These are phyloP conservation scores for Micrasema longulum DNA, from an alignment of 1,140 invertebrate genomes.

Conservation along the genomic window DNA sequence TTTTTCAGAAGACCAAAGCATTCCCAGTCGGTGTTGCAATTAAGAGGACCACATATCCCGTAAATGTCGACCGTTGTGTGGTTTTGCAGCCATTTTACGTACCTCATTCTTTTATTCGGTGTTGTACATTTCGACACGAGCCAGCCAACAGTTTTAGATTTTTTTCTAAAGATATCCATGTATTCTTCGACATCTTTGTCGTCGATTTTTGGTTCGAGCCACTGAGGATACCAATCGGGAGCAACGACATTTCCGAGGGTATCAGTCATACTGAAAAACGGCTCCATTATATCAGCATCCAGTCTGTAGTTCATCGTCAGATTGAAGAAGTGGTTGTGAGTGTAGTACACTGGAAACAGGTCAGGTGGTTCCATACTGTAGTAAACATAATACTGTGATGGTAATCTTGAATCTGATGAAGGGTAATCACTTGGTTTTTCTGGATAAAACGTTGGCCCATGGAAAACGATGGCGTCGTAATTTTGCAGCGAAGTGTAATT, in stretches of 20 bases:
- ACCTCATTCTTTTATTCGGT: slow-evolving; percentile 66
- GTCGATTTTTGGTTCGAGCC: slow-evolving; percentile 34
- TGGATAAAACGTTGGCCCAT: slow-evolving; percentile 57
- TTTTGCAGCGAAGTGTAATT: slow-evolving; percentile 48
- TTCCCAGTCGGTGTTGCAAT: slow-evolving; percentile 57
- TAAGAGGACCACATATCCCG: slow-evolving; percentile 68
- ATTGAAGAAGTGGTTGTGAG: slow-evolving; percentile 64
- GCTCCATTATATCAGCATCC: slow-evolving; percentile 73
- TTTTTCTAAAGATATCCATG: slow-evolving; percentile 48
- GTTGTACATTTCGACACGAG: slow-evolving; percentile 74
- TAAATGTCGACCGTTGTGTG: slow-evolving; percentile 75
- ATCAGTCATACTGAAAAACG: slow-evolving; percentile 68
- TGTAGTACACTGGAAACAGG: slow-evolving; percentile 55
- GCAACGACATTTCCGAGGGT: slow-evolving; percentile 52
- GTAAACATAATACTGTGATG: slow-evolving; percentile 50
- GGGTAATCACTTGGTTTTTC: slow-evolving; percentile 51
- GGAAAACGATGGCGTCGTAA: slow-evolving; percentile 63
- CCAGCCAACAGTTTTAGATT: slow-evolving; percentile 69
- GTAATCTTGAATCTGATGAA: slow-evolving; percentile 22
- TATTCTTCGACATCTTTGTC: neutral
- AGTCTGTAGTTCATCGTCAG: slow-evolving; percentile 73
- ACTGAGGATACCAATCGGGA: slow-evolving; percentile 39
- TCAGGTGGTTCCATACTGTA: slow-evolving; percentile 55
- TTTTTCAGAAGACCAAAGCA: slow-evolving; percentile 63
- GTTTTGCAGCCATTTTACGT: slow-evolving; percentile 68